A percentile compares a stretch with the other conserved stretches of the same genome.
These are phyloP conservation scores for Pantala flavescens DNA, from an alignment of 1,140 invertebrate genomes.

Conservation along the genomic window DNA sequence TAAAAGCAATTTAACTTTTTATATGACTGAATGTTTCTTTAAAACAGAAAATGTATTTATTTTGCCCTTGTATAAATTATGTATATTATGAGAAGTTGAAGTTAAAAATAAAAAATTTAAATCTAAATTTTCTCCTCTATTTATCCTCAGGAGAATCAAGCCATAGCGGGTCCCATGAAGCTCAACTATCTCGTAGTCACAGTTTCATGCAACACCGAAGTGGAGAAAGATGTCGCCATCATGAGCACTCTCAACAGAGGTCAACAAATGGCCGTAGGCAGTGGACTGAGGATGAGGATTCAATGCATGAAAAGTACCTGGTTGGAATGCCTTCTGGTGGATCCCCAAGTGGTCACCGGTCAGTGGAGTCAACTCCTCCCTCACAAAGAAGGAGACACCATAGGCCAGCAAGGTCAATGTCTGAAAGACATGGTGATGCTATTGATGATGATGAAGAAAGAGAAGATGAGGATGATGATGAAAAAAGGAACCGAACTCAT, in stretches of 20 bases:
- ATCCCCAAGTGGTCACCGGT: conserved; percentile 28
- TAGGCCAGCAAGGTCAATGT: not conserved
- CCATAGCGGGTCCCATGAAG: conserved; percentile 15
- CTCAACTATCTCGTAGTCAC: conserved; percentile 47
- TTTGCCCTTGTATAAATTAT: no score
- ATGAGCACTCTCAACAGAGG: not conserved
- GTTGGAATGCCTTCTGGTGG: conserved; percentile 34
- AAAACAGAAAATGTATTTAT: no score
- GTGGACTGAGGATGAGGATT: conserved; percentile 46
- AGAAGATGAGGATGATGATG: not conserved
- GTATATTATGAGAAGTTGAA: no score
- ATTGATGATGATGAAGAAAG: not conserved
- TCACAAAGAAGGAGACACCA: not conserved
- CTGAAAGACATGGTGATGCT: not conserved
- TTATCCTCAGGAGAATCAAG: not conserved
- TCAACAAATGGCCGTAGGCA: not conserved
- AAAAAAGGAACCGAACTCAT: not conserved
- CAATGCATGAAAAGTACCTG: conserved; percentile 73
- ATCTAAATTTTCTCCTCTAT: not conserved
- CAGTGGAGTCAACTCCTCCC: conserved; percentile 34
- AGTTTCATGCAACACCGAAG: conserved; percentile 53
- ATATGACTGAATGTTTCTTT: no score
- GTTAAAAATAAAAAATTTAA: no score
- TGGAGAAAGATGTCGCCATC: conserved; percentile 13
- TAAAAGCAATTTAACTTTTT: no score